Base-by-base conservation (phyloP, 2,797 vertebrate species). In the Enteromius mattozi region DNA sequence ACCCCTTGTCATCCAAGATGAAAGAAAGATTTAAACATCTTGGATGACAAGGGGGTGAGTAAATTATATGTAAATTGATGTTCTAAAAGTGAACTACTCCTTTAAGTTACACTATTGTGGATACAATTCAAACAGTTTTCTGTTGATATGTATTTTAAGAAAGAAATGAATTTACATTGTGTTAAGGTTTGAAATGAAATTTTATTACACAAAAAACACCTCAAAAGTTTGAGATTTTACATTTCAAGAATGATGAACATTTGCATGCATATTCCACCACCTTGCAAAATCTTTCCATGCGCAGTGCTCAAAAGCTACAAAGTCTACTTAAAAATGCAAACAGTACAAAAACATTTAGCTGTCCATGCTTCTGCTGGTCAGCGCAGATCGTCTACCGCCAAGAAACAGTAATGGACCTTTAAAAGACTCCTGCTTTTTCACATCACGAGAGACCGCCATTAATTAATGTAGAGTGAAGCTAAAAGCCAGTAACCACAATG, bases 381-480 rank as follows among this genome's bases (percentile, higher is more conserved):
- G 56, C 8, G 24, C 33, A 33, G 68, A 40, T n/a, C 19, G 56
- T 69, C 83, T 54, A 37, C 49, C 47, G 65, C 71, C 66, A 84
- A 78, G 85, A 83, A 69, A 66, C 76, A n/a, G 68, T 86, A 86
- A 89, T 87, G 81, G 83, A 78, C 79, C 81, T 85, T 84, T 84
- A 84, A 87, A 84, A 85, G 75, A 82, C 81, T 86, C 30, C 47
- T 69, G 74, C 59, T 76, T 84, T 75, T 82, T 79, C 87, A 45
- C 83, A 85, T 89, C 85, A 84, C 84, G n/a, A 65, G 85, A 86
- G 80, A 89, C 86, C 70, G 54, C 82, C 80, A 85, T 88, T 88
- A 89, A 89, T 91, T 88, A 88, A 84, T 30, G 78, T 49, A 85
- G 85, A 84, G 87, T 82, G 81, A 86, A 87, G 86, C 88, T 90